Base-by-base conservation (phyloP, 35 echinoderm and acorn worm genomes). In the Heliocidaris tuberculata region DNA sequence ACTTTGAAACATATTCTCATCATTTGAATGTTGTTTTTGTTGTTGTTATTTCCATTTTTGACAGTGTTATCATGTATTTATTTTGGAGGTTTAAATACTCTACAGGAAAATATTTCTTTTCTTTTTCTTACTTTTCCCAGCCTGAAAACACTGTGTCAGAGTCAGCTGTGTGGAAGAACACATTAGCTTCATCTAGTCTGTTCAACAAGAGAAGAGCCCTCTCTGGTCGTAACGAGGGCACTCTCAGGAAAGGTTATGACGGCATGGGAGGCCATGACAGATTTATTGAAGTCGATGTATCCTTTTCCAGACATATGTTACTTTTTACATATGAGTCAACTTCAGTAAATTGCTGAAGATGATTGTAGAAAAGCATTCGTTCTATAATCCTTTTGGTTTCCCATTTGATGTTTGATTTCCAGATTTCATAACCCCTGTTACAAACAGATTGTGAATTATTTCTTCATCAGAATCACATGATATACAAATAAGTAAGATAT, bases 251-350 rank as follows among this genome's bases (percentile, higher is more conserved):
- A 60, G 96, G 96, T 86, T 96, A 96, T 65, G 90, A 96, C 21
- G 96, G 96, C 47, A 52, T 96, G 65, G 96, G 96, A 30, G 96
- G 96, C 16, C 94, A 96, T 90, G 88, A 94, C 19, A 89, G 93
- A 30, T 85, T 94, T 31, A 54, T 88, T 12, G 85, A 95, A 88
- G 11, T n/a, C 27, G 65, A 49, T 88, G 94, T 95, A 95, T 95
- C 94, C 94, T 88, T 95, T 95, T 35, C 13, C 11, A 93, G 52
- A 15, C 65, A 7, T 78, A 78, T 78, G 2, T 27, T 78, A 27
- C 24, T 71, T 78, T 78, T 19, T 13, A 56, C 15, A 15, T 56
- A 56, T 56, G 52, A 56, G 52, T 56, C 0, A 56, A 15, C 52
- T 56, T 42, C 35, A 42, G 35, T 42, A 15, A 56, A 13, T 56